phyloP scores from a whole-genome alignment of 2,888 invertebrate genomes.

The Ptilodon capucinus region DNA sequence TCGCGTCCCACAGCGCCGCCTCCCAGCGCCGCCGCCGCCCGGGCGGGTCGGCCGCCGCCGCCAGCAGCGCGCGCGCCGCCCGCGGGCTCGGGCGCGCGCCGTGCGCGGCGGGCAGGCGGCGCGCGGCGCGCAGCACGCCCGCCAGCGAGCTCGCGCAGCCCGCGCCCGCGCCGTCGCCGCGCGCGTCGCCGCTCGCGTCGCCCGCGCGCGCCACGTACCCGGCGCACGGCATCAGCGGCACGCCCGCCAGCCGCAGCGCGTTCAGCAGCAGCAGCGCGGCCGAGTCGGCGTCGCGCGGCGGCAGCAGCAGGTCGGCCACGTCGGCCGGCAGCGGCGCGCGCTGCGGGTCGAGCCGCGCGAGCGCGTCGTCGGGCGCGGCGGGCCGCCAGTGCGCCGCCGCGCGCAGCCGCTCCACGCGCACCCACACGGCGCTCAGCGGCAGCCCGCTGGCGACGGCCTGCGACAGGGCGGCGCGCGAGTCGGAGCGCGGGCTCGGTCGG shows the following conservation, averaged over 20 bases:
- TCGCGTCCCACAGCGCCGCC: conserved; percentile 53
- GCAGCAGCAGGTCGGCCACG: conserved; percentile 87
- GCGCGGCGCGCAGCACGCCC: conserved; percentile 34
- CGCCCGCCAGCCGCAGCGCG: conserved; percentile 72
- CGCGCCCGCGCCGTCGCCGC: conserved; percentile 11
- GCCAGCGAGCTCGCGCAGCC: conserved; percentile 33
- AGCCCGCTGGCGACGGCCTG: conserved; percentile 45
- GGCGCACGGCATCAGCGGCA: conserved; percentile 40
- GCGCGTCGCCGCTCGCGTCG: conserved; percentile 16
- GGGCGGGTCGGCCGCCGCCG: conserved; percentile 50
- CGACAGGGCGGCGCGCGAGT: conserved; percentile 1
- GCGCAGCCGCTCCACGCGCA: conserved; percentile 57
- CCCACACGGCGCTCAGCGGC: conserved; percentile 89
- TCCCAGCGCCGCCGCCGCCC: conserved; percentile 31
- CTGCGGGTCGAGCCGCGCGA: conserved; percentile 87
- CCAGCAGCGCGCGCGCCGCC: conserved; percentile 31
- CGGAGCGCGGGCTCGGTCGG: conserved; percentile 69
- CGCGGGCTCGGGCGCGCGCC: conserved; percentile 25
- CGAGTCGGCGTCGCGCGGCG: conserved; percentile 78
- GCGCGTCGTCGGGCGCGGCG: conserved; percentile 87
- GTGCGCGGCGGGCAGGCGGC: conserved; percentile 41
- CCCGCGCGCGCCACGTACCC: conserved; percentile 19
- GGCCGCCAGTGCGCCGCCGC: conserved; percentile 75
- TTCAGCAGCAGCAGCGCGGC: conserved; percentile 83
- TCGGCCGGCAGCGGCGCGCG: conserved; percentile 85